phyloP scores from a whole-genome alignment of 2,797 vertebrate genomes.

The Takifugu ocellatus region DNA sequence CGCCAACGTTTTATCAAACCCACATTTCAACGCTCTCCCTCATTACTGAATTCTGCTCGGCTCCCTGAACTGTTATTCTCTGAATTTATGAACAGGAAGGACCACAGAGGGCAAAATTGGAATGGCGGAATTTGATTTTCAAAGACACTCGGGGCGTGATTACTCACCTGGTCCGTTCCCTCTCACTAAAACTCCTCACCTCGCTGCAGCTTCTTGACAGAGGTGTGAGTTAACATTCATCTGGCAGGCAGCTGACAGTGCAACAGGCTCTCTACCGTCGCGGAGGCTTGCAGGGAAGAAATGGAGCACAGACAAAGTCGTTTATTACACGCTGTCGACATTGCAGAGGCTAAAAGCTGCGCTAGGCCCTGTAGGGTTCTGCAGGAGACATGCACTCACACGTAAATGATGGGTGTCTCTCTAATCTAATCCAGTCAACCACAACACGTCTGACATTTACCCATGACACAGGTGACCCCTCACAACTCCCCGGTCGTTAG shows the following conservation, averaged over 20 bases:
- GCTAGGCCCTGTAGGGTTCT: conserved; percentile 27
- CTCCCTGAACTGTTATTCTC: no score
- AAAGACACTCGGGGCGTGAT: background rate
- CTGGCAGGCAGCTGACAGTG: conserved; percentile 38
- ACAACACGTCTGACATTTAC: conserved; percentile 36
- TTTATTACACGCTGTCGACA: conserved; percentile 46
- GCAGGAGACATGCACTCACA: conserved; percentile 18
- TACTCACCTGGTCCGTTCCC: conserved; percentile 4
- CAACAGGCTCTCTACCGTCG: conserved; percentile 20
- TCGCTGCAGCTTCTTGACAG: background rate
- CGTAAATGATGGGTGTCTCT: background rate
- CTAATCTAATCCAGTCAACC: conserved; percentile 7
- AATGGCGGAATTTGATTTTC: background rate
- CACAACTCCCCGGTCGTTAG: conserved; percentile 29
- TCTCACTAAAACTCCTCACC: conserved; percentile 11
- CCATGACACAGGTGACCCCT: conserved; percentile 27
- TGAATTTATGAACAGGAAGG: no score
- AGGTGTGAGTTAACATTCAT: conserved; percentile 34
- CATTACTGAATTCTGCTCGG: no score
- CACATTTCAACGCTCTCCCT: no score
- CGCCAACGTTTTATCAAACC: no score
- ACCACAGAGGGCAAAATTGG: background rate
- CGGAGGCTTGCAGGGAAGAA: conserved; percentile 32
- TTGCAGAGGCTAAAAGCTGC: conserved; percentile 24
- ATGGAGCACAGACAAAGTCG: conserved; percentile 28